These are phyloP conservation scores for Cheiracanthium punctorium DNA, from an alignment of 2,888 invertebrate species.

Conservation along the genomic window DNA sequence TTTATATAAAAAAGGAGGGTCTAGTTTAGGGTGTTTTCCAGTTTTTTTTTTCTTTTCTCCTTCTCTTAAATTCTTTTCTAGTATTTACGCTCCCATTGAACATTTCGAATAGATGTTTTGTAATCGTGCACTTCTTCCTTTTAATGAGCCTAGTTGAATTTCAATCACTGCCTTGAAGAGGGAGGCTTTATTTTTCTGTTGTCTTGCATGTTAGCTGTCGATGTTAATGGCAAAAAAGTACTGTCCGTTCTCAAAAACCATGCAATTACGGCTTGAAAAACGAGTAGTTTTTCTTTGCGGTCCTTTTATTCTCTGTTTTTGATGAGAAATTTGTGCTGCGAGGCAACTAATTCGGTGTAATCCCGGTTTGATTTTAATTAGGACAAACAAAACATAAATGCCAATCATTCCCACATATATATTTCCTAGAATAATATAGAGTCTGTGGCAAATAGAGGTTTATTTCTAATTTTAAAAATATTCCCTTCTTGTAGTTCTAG, in stretches of 20 bases:
- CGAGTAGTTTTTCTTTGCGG: neutral
- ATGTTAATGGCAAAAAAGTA: constrained; percentile 3
- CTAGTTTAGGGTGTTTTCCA: constrained; percentile 45
- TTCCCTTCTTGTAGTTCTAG: too few species aligned
- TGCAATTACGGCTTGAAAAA: neutral
- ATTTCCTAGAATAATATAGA: too few species aligned
- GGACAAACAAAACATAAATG: too few species aligned
- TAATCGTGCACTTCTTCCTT: constrained; percentile 46
- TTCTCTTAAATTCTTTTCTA: constrained; percentile 1
- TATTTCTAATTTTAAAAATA: too few species aligned
- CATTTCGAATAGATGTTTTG: constrained; percentile 9
- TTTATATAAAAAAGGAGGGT: constrained; percentile 31
- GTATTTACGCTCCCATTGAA: constrained; percentile 32
- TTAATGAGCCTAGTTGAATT: constrained; percentile 63
- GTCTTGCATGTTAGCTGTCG: neutral
- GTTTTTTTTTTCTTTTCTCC: neutral
- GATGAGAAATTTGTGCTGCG: neutral
- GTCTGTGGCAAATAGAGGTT: too few species aligned
- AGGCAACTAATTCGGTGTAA: neutral
- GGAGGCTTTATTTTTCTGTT: neutral
- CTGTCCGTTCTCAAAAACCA: neutral
- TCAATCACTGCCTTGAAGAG: constrained; percentile 33
- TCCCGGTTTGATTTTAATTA: neutral
- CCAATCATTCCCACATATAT: too few species aligned
- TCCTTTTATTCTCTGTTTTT: neutral